Evolutionary conservation across 1,140 invertebrate genomes (phyloP).

Genomic region (Zaprionus vittiger): DNA sequence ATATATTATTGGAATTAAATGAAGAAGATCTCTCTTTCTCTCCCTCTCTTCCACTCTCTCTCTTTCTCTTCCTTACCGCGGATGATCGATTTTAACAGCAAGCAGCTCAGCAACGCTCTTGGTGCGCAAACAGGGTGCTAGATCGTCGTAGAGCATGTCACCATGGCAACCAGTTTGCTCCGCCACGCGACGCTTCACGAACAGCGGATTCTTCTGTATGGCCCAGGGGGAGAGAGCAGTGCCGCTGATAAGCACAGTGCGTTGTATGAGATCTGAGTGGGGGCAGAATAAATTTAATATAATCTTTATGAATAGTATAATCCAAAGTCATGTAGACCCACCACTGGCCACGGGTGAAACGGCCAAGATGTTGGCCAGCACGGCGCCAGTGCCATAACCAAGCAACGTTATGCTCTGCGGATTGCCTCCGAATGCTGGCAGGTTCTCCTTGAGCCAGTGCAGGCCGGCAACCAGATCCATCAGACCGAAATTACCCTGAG

Average conservation of each 20-base stretch:
- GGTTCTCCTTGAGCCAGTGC: constrained; percentile 96
- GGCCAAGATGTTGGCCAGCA: constrained; percentile 95
- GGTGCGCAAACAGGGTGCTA: constrained; percentile 92
- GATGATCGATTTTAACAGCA: constrained; percentile 89
- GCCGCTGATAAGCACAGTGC: constrained; percentile 96
- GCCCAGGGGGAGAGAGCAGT: constrained; percentile 98
- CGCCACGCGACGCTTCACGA: constrained; percentile 91
- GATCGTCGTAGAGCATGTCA: constrained; percentile 90
- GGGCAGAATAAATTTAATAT: neutral
- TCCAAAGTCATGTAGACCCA: constrained; percentile 81
- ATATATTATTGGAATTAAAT: neutral
- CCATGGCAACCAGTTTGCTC: constrained; percentile 91
- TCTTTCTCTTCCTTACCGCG: constrained; percentile 84
- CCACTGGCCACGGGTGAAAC: constrained; percentile 97
- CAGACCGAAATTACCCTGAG: constrained; percentile 97
- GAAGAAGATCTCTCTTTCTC: neutral
- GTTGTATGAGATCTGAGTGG: constrained; percentile 93
- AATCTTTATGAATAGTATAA: constrained; percentile 7
- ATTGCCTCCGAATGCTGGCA: constrained; percentile 95
- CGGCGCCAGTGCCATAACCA: constrained; percentile 97
- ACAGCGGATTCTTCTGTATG: constrained; percentile 93
- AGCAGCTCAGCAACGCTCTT: constrained; percentile 90
- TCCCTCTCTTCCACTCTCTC: neutral
- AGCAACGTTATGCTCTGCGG: constrained; percentile 94
- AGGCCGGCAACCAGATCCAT: constrained; percentile 97